Evolutionary conservation across 2,113 vertebrate genomes (phyloP).

Genomic region (Seriola quinqueradiata): DNA sequence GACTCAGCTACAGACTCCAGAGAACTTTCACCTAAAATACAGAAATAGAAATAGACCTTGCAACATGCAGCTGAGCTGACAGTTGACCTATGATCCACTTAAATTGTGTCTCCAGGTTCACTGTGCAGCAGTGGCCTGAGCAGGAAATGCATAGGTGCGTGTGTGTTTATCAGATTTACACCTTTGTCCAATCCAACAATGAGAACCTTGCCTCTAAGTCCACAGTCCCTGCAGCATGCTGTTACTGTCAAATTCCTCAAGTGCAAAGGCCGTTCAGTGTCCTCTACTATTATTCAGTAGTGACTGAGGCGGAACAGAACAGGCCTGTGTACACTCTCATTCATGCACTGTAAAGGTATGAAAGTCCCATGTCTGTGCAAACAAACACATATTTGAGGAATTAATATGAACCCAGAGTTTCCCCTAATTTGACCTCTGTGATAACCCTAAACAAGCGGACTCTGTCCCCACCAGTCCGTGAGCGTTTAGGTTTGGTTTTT

Average conservation of each 20-base stretch:
- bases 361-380: not conserved
- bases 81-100: slow-evolving; percentile 51
- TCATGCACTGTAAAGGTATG: not conserved
- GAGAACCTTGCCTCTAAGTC: slow-evolving; percentile 36
- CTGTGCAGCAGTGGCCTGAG: not conserved
- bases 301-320: not conserved
- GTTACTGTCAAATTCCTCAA: slow-evolving; percentile 36
- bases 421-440: slow-evolving; percentile 6
- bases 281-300: not conserved
- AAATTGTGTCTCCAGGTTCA: slow-evolving; percentile 14
- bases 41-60: not conserved
- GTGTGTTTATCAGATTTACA: slow-evolving; percentile 46
- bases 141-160: slow-evolving; percentile 10
- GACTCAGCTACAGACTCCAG: not conserved
- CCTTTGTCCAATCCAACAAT: slow-evolving; percentile 40
- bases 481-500: not conserved
- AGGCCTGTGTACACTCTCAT: not conserved
- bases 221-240: slow-evolving; percentile 49
- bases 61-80: not conserved
- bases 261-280: slow-evolving; percentile 23
- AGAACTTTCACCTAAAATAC: not conserved
- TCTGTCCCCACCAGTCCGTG: not conserved
- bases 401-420: not conserved
- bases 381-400: slow-evolving; percentile 9
- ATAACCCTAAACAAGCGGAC: slow-evolving; percentile 30